phyloP scores from a whole-genome alignment of 2,113 vertebrate species.

The Felis chaus region DNA sequence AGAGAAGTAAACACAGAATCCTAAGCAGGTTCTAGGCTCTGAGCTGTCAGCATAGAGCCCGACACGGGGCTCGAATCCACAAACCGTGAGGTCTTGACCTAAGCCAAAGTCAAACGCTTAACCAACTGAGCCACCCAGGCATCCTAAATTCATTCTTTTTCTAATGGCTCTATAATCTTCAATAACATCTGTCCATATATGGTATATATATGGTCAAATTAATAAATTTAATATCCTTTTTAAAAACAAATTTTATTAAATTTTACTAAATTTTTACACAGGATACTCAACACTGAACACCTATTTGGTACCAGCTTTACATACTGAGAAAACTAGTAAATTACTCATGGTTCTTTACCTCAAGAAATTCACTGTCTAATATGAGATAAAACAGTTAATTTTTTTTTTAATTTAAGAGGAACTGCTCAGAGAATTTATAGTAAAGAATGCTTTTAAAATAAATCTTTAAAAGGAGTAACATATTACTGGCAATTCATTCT shows the following conservation, averaged over 20 bases:
- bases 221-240: neutral
- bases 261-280: neutral
- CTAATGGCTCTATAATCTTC: neutral
- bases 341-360: neutral
- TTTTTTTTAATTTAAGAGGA: conserved; percentile 23
- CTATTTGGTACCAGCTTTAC: neutral
- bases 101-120: too few species aligned
- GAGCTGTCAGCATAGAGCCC: too few species aligned
- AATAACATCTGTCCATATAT: neutral
- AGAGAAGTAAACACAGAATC: too few species aligned
- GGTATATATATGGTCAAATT: neutral
- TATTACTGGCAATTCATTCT: conserved; percentile 37
- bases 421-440: neutral
- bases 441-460: conserved; percentile 37
- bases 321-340: neutral
- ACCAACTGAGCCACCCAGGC: too few species aligned
- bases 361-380: neutral
- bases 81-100: too few species aligned
- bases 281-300: neutral
- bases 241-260: neutral
- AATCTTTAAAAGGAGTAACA: conserved; percentile 12
- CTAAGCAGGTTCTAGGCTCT: too few species aligned
- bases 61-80: too few species aligned
- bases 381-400: neutral
- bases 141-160: neutral